Conservation (phyloP, 2,888 invertebrate genomes). For the Rhagophthalmus giganteus region DNA sequence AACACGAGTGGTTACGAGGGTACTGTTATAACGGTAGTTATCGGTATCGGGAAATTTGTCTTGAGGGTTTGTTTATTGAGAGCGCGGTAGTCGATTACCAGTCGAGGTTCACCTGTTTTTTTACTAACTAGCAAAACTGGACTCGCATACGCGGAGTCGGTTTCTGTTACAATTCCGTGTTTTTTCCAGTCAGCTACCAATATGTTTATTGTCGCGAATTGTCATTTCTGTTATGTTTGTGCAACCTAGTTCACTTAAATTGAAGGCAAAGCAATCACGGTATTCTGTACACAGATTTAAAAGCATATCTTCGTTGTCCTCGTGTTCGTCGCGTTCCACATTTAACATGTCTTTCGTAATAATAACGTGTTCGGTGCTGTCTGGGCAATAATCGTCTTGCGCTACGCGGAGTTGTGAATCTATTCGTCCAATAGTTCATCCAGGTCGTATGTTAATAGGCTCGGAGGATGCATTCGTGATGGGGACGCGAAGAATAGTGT, state of each 20-base stretch:
- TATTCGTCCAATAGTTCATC: no score
- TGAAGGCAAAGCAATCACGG: slow-evolving; percentile 17
- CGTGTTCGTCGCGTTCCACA: neutral
- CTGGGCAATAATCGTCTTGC: no score
- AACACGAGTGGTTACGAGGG: no score
- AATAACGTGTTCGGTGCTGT: no score
- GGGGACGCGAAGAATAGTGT: no score
- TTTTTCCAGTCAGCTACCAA: slow-evolving; percentile 32
- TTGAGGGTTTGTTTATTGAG: slow-evolving; percentile 29
- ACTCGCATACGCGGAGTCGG: slow-evolving; percentile 32
- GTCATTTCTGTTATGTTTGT: slow-evolving; percentile 19
- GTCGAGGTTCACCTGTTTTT: slow-evolving; percentile 23
- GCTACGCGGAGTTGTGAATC: no score
- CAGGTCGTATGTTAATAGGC: no score
- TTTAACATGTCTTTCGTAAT: neutral
- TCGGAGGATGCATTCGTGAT: no score
- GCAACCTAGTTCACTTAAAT: slow-evolving; percentile 18
- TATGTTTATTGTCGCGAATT: slow-evolving; percentile 21
- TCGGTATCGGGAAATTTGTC: slow-evolving; percentile 31
- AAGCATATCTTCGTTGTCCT: neutral
- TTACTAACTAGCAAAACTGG: slow-evolving; percentile 33
- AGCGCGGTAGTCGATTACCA: slow-evolving; percentile 32
- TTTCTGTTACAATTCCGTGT: slow-evolving; percentile 32
- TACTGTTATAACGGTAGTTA: no score
- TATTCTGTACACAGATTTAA: slow-evolving; percentile 10